A percentile compares a stretch with the other conserved stretches of the same genome.
Conservation (phyloP, 2,888 invertebrate genomes). For the Ophion ventricosus region DNA sequence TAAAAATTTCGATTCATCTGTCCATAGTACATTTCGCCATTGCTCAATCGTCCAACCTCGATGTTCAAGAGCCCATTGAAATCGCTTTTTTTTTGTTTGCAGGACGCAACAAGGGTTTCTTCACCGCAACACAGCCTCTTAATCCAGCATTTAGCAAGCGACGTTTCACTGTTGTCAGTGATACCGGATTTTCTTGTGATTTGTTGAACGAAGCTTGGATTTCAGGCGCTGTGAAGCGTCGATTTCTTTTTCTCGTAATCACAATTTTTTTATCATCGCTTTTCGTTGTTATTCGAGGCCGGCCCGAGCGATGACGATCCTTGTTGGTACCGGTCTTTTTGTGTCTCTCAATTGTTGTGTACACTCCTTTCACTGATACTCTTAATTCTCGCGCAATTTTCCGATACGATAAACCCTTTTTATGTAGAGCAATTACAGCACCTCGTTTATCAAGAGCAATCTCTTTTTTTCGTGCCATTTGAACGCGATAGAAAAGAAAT, state of each 20-base stretch:
- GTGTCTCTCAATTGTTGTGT: slow-evolving; percentile 26
- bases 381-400: slow-evolving; percentile 24
- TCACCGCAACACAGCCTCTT: slow-evolving; percentile 14
- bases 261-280: slow-evolving; percentile 14
- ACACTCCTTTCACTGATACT: slow-evolving; percentile 27
- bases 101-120: slow-evolving; percentile 28
- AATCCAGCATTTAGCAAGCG: not conserved
- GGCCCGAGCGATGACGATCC: slow-evolving; percentile 12
- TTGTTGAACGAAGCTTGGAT: slow-evolving; percentile 17
- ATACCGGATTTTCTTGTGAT: slow-evolving; percentile 19
- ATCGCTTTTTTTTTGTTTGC: slow-evolving; percentile 17
- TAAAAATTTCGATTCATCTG: slow-evolving; percentile 2
- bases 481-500: slow-evolving; percentile 3
- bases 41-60: slow-evolving; percentile 40
- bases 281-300: slow-evolving; percentile 22
- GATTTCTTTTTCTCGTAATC: slow-evolving; percentile 31
- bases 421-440: slow-evolving; percentile 20
- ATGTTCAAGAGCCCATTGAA: slow-evolving; percentile 29
- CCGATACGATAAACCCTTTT: slow-evolving; percentile 31
- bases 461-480: slow-evolving; percentile 30
- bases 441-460: slow-evolving; percentile 28
- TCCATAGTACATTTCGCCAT: slow-evolving; percentile 33
- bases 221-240: slow-evolving; percentile 28
- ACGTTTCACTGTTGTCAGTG: slow-evolving; percentile 32
- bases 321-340: slow-evolving; percentile 3